Base-by-base conservation (phyloP, 2,888 invertebrate species). In the Rhorus exstirpatorius region DNA sequence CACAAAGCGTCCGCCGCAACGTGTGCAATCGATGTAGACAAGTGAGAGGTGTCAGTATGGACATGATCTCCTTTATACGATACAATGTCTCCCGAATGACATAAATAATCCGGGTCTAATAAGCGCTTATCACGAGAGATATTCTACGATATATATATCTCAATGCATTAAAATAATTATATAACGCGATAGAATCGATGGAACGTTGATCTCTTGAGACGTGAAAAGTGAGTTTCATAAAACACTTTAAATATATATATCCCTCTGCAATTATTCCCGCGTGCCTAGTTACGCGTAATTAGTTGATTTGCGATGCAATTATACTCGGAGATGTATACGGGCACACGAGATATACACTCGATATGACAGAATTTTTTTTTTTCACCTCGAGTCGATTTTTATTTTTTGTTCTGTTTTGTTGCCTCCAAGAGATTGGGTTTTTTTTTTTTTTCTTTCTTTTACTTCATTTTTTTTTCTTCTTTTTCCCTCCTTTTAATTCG, bases 101-200 rank as follows among this genome's bases (percentile, higher is more conserved):
- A 44, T 68, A 61, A 79, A 79, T 74, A 74, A 65, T 74, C 60
- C 53, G 26, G 38, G n/a, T 3, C 31, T 67, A 74, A 79, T 68
- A 17, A 74, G 14, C 41, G 21, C 24, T 49, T 31, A 35, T 19
- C 46, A 12, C 24, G 24, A 41, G 17, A 70, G 12, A 17, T n/a
- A n/a, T n/a, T n/a, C n/a, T 12, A 3, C 8, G 12, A 1, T 7
- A 67, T 49, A 49, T 1, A 6, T 21, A 51, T 60, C n/a, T n/a
- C n/a, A n/a, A n/a, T 8, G 38, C 19, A 17, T 17, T 35, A 12
- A 35, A 14, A 46, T 46, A 44, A 75, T 55, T 44, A 35, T 8
- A 58, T 19, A 46, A 44, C n/a, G n/a, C n/a, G n/a, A n/a, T n/a
- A n/a, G n/a, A n/a, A n/a, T n/a, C n/a, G 10, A 10, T 46, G 3